Percentiles rank a stretch among this genome's conserved stretches.
These are phyloP conservation scores for Dendrocincla fuliginosa DNA, from an alignment of 2,797 vertebrate species.

Conservation along the genomic window DNA sequence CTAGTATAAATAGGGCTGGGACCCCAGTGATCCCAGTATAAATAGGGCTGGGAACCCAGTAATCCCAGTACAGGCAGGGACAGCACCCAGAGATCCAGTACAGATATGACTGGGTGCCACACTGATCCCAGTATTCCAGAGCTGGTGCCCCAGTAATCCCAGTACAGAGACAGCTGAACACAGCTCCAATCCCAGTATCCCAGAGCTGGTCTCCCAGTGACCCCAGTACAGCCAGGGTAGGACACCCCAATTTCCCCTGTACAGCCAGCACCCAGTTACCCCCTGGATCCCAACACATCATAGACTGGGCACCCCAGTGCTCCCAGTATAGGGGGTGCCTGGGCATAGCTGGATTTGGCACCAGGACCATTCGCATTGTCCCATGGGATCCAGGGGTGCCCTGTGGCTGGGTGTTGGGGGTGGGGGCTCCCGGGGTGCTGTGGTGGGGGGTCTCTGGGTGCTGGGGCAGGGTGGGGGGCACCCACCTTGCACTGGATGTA, in stretches of 20 bases:
- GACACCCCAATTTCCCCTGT: background rate
- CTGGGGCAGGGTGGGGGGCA: fast-evolving
- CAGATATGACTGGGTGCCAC: too few species aligned
- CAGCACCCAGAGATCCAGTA: too few species aligned
- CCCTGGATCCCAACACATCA: background rate
- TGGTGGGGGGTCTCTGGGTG: fast-evolving
- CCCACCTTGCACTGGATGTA: constrained; percentile 94
- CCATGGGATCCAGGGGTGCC: fast-evolving
- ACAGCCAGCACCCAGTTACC: background rate
- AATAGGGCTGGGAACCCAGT: background rate
- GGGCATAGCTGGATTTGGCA: background rate
- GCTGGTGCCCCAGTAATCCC: too few species aligned
- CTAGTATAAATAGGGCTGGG: background rate
- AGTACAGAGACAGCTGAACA: background rate
- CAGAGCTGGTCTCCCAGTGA: too few species aligned
- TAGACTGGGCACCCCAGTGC: background rate
- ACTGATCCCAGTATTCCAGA: too few species aligned
- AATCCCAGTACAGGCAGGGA: background rate
- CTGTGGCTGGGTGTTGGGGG: too few species aligned
- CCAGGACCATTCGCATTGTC: background rate
- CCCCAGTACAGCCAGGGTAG: background rate
- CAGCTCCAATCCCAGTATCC: too few species aligned
- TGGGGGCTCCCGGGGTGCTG: background rate
- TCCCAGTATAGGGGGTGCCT: background rate
- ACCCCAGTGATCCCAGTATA: background rate